A percentile compares a stretch with the other conserved stretches of the same genome.
Conservation (phyloP, 2,888 invertebrate genomes). For the Globia sparganii region DNA sequence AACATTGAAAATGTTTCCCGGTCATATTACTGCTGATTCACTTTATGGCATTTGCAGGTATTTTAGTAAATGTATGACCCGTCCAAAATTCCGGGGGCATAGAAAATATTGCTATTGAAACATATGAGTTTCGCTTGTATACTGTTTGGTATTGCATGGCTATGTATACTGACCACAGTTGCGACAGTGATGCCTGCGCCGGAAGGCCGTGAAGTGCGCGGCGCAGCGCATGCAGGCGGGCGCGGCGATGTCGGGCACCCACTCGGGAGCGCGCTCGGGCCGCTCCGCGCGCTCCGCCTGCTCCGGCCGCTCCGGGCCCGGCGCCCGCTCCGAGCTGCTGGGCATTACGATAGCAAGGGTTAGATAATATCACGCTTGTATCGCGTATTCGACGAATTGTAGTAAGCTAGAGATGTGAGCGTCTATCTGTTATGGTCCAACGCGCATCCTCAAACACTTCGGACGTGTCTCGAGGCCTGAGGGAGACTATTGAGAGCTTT, state of each 20-base stretch:
- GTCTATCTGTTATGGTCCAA: too few relatives aligned
- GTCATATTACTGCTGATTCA: not conserved
- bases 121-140: not conserved
- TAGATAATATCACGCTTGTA: not conserved
- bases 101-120: not conserved
- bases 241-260: conserved; percentile 98
- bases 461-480: too few relatives aligned
- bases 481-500: too few relatives aligned
- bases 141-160: not conserved
- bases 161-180: conserved; percentile 93
- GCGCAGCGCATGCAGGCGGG: conserved; percentile 98
- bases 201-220: conserved; percentile 97
- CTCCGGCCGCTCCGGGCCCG: conserved; percentile 35
- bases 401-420: too few relatives aligned
- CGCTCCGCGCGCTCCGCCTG: too few relatives aligned
- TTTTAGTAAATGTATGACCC: too few relatives aligned
- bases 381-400: too few relatives aligned
- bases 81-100: too few relatives aligned
- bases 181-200: conserved; percentile 98
- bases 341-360: not conserved
- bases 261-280: conserved; percentile 92
- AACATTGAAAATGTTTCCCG: not conserved
- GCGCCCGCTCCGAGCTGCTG: too few relatives aligned
- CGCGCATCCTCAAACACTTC: too few relatives aligned
- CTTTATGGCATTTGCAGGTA: not conserved